phyloP scores from a whole-genome alignment of 64 coral and sea anemone species.

The Montipora capricornis region DNA sequence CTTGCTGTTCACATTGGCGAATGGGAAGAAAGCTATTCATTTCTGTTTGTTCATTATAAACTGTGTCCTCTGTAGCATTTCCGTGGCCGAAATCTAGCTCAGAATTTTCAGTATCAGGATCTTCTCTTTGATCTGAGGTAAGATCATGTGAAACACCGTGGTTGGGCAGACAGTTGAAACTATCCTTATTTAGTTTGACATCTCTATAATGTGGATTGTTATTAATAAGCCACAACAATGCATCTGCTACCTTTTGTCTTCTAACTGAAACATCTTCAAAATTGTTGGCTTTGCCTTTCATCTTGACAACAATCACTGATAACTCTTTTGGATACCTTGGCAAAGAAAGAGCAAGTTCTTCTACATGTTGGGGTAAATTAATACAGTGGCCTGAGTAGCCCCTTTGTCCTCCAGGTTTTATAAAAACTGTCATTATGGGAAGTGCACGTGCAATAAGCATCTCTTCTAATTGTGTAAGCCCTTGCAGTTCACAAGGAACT shows the following conservation, averaged over 20 bases:
- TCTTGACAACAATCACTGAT: conserved; percentile 48
- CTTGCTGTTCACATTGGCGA: conserved; percentile 28
- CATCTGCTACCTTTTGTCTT: conserved; percentile 37
- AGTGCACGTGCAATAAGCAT: no score
- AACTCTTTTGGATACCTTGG: conserved; percentile 54
- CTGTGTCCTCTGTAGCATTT: conserved; percentile 10
- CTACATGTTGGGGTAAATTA: conserved; percentile 42
- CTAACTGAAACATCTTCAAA: conserved; percentile 16
- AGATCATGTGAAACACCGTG: conserved; percentile 46
- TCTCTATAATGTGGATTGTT: conserved; percentile 62
- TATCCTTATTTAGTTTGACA: conserved; percentile 20
- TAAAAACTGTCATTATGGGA: background rate
- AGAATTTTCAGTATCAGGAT: background rate
- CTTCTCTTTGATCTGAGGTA: conserved; percentile 31
- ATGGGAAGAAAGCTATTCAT: conserved; percentile 56
- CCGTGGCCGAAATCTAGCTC: no score
- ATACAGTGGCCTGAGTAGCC: no score
- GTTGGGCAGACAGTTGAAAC: conserved; percentile 42
- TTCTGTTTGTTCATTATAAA: conserved; percentile 44
- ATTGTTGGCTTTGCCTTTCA: conserved; percentile 16
- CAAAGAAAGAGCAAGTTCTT: conserved; percentile 7
- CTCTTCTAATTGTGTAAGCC: no score
- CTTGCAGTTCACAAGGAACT: no score
- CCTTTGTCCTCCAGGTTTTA: no score
- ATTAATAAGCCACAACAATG: conserved; percentile 46